phyloP scores from a whole-genome alignment of 2,797 vertebrate species.

The Dermochelys coriacea region DNA sequence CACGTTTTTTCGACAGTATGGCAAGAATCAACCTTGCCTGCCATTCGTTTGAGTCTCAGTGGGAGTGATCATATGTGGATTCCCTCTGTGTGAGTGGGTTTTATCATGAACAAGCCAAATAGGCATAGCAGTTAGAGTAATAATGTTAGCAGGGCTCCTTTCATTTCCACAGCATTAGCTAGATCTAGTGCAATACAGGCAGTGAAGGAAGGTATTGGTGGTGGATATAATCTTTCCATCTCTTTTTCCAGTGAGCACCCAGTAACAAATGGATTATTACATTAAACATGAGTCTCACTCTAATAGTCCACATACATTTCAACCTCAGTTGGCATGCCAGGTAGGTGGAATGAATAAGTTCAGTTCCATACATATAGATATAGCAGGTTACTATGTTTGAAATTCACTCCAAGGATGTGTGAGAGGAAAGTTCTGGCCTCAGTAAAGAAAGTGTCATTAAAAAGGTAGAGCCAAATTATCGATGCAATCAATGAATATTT shows the following conservation, averaged over 20 bases:
- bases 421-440: not conserved
- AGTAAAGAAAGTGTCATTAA: not conserved
- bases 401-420: accelerated
- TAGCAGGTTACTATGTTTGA: not conserved
- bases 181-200: not conserved
- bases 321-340: not conserved
- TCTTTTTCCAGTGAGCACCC: not conserved
- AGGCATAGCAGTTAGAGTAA: not conserved
- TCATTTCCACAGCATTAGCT: not conserved
- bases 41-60: not conserved
- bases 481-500: accelerated
- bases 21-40: not conserved
- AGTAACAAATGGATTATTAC: not conserved
- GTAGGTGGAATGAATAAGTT: not conserved
- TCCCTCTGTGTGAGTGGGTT: not conserved
- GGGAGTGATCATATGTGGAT: not conserved
- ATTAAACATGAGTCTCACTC: not conserved
- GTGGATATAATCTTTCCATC: not conserved
- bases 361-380: not conserved
- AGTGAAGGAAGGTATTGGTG: not conserved
- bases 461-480: not conserved
- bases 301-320: not conserved
- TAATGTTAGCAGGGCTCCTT: not conserved
- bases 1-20: not conserved
- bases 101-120: not conserved